Percentiles rank a stretch among this genome's conserved stretches.
These are phyloP conservation scores for Eulimnadia texana DNA, from an alignment of 1,140 invertebrate species.

Conservation along the genomic window DNA sequence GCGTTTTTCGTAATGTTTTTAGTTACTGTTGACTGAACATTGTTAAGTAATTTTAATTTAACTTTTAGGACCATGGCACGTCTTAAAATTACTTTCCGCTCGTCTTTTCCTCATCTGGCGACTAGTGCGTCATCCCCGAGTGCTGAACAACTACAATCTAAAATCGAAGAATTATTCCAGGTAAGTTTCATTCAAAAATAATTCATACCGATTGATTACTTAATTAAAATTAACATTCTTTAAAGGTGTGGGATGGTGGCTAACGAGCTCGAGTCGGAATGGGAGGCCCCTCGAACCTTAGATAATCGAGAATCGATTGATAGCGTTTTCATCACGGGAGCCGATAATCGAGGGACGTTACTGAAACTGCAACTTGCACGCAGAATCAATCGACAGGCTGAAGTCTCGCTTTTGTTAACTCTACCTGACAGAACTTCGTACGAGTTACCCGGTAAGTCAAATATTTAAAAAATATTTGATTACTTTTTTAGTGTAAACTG, in stretches of 20 bases:
- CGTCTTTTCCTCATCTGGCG: constrained; percentile 8
- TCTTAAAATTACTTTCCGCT: constrained; percentile 8
- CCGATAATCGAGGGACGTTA: constrained; percentile 15
- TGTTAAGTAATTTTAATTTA: not conserved
- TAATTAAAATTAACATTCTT: no score
- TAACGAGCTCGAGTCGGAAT: constrained; percentile 1
- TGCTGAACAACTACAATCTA: constrained; percentile 2
- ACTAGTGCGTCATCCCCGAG: constrained; percentile 1
- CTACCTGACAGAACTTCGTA: constrained; percentile 34
- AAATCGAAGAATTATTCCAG: constrained; percentile 5
- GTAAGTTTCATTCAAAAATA: no score
- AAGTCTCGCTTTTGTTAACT: constrained; percentile 32
- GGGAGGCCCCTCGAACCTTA: constrained; percentile 1
- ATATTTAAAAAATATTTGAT: no score
- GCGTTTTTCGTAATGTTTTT: no score
- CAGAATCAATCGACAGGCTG: constrained; percentile 22
- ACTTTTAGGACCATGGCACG: constrained; percentile 7
- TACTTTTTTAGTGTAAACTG: no score
- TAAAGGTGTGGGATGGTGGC: not conserved
- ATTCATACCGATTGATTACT: no score
- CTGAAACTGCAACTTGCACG: constrained; percentile 16
- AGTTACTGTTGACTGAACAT: not conserved
- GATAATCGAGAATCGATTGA: constrained; percentile 2
- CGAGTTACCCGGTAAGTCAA: constrained; percentile 33
- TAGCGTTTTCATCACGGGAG: not conserved